Conservation (phyloP, 2,888 invertebrate genomes). For the Romanomermis culicivorax region DNA sequence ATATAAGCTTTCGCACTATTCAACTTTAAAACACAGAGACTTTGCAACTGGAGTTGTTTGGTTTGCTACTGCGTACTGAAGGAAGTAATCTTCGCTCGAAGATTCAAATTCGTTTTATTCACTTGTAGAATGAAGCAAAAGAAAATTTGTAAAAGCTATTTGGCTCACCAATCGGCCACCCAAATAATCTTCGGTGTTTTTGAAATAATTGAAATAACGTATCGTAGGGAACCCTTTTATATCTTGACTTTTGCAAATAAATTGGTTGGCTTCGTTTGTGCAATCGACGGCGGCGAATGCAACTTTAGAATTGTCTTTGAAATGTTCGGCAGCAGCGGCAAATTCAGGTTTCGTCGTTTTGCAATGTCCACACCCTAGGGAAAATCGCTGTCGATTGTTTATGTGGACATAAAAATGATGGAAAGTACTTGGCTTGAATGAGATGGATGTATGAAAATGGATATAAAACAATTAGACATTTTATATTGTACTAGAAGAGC, state of each 20-base stretch:
- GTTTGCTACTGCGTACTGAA: too few species aligned
- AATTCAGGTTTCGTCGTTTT: constrained; percentile 65
- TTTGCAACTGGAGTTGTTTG: too few species aligned
- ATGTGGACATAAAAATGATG: neutral
- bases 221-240: constrained; percentile 66
- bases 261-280: constrained; percentile 37
- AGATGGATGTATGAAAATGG: too few species aligned
- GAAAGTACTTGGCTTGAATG: too few species aligned
- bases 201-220: constrained; percentile 60
- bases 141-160: neutral
- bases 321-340: constrained; percentile 48
- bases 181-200: constrained; percentile 43
- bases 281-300: constrained; percentile 66
- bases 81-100: too few species aligned
- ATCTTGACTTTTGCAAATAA: constrained; percentile 46
- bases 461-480: too few species aligned
- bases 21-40: too few species aligned
- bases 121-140: too few species aligned
- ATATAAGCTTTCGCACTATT: too few species aligned
- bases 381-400: constrained; percentile 10
- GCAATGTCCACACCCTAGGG: constrained; percentile 69
- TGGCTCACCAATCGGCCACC: constrained; percentile 47
- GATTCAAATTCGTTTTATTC: too few species aligned
- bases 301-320: constrained; percentile 52
- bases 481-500: too few species aligned